Evolutionary conservation across 2,113 vertebrate species (phyloP), one percentile per base, ranked within the genome.

Genomic region (Sitta europaea): DNA sequence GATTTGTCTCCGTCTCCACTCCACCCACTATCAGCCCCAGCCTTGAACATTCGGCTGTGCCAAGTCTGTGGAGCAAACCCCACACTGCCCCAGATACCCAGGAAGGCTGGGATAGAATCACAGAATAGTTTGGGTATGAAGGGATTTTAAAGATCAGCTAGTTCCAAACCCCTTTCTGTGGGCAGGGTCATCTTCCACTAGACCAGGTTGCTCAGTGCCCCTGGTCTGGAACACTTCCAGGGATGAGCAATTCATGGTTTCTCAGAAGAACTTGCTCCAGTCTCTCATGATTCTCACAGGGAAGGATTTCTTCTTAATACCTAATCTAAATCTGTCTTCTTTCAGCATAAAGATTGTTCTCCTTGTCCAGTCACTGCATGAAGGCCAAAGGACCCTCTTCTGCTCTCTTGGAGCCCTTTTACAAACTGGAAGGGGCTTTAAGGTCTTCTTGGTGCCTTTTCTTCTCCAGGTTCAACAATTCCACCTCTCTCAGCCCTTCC

Each of bases 1-100:
- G 6, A 43, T 75, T 67, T 23, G 33, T 78, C 0, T 1, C 22
- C 6, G 5, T 77, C 5, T 28, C 3, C 33, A 63, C 6, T 28
- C 10, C 19, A 31, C 3, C 5, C 6, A 1, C 9, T 1, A 1
- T 28, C 65, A 81, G 15, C n/a, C 2, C 0, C 67, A 92, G 24
- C 12, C 31, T 5, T 21, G 57, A 78, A 28, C 2, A 4, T 19
- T 43, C 70, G 81, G 24, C 21, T 5, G 1, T 59, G 48, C 21
- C 2, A 2, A 10, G 6, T 29, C 38, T 1, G 1, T 20, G 11
- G 21, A 38, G 7, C 27, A 86, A 76, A 47, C 12, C 21, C 22
- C 68, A 42, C 12, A 1, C 3, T 40, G 24, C 1, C 4, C 7
- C 43, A 42, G 14, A 38, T 11, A 4, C 10, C 15, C 38, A 28